These are phyloP conservation scores for Panthera leo DNA, from an alignment of 2,113 vertebrate species.

Conservation along the genomic window DNA sequence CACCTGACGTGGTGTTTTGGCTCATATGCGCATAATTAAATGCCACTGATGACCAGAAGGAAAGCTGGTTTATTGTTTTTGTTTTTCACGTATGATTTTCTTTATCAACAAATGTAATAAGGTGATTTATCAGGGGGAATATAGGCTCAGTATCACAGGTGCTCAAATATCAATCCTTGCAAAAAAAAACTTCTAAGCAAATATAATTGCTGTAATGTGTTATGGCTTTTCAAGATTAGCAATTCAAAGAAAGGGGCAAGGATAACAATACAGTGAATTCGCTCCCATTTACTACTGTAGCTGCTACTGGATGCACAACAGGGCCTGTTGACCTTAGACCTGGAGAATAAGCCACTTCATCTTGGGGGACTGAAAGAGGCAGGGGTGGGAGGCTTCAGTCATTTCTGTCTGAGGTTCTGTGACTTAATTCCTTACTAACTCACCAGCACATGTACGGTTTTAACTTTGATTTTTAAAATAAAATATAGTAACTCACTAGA, in stretches of 20 bases:
- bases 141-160: neutral
- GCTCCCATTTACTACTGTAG: neutral
- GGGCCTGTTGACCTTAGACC: neutral
- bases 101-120: constrained; percentile 17
- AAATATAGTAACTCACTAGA: neutral
- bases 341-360: neutral
- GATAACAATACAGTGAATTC: neutral
- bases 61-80: constrained; percentile 25
- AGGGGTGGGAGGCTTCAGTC: neutral
- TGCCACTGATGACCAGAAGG: neutral
- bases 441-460: neutral
- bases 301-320: neutral
- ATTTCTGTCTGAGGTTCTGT: neutral
- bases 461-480: constrained; percentile 49
- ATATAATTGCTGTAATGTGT: constrained; percentile 34
- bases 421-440: constrained; percentile 18
- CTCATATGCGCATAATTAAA: constrained; percentile 1
- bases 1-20: neutral
- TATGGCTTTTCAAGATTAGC: constrained; percentile 25
- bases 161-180: neutral
- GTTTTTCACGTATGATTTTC: constrained; percentile 39
- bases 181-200: constrained; percentile 21
- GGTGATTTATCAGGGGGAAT: neutral
- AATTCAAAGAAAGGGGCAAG: neutral
- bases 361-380: neutral